These are phyloP conservation scores for Tetranychus urticae DNA, from an alignment of 1,140 invertebrate species.

Conservation along the genomic window DNA sequence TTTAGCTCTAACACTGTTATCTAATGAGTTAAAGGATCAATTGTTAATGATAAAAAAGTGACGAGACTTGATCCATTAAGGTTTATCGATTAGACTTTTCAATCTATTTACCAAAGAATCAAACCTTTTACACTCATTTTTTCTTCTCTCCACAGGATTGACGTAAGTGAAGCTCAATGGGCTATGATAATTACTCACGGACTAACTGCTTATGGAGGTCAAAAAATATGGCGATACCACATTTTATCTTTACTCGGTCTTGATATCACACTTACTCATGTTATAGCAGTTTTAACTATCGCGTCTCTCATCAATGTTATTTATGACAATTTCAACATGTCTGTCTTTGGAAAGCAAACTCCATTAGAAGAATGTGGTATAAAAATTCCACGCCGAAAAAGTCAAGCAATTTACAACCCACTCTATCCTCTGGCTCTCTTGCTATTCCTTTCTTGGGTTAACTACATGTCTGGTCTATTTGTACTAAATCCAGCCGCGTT, in stretches of 20 bases:
- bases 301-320: neutral
- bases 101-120: neutral
- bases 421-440: slow-evolving; percentile 6
- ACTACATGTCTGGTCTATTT: slow-evolving; percentile 7
- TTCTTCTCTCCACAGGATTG: slow-evolving; percentile 27
- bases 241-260: neutral
- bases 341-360: slow-evolving; percentile 2
- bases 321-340: neutral
- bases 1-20: no score
- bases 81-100: neutral
- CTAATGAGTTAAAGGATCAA: no score
- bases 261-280: neutral
- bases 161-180: slow-evolving; percentile 94
- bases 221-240: slow-evolving; percentile 43
- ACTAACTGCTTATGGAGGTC: slow-evolving; percentile 60
- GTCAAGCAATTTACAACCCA: slow-evolving; percentile 3
- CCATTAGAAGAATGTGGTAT: slow-evolving; percentile 5
- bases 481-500: slow-evolving; percentile 9
- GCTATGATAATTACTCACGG: slow-evolving; percentile 70
- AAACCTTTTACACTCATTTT: neutral
- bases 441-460: neutral
- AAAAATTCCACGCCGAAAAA: neutral
- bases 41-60: no score
- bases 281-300: neutral
- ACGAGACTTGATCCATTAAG: no score